A percentile compares a stretch with the other conserved stretches of the same genome.
Conservation (phyloP, 2,888 invertebrate genomes). For the Odontocerum albicorne region DNA sequence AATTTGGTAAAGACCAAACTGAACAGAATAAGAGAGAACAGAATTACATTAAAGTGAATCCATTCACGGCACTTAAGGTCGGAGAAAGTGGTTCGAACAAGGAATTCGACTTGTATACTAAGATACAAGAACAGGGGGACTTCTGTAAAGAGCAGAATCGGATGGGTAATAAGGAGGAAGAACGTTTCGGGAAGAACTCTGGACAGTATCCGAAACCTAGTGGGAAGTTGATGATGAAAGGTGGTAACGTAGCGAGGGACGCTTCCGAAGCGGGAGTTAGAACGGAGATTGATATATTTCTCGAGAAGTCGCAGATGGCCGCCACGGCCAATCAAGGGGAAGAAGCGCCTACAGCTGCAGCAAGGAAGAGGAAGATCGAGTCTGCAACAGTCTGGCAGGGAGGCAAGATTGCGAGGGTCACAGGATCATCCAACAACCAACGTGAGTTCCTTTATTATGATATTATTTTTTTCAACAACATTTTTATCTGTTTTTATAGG, state of each 20-base stretch:
- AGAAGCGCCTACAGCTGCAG: constrained; percentile 1
- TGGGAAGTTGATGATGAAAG: constrained; percentile 6
- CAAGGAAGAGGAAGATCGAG: constrained; percentile 31
- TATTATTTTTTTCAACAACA: not conserved
- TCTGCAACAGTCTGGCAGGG: constrained; percentile 19
- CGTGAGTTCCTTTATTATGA: constrained; percentile 22
- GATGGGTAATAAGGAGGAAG: constrained; percentile 16
- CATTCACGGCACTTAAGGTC: no score
- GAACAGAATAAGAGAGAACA: no score
- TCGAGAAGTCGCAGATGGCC: constrained; percentile 28
- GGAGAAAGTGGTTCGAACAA: no score
- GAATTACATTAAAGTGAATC: no score
- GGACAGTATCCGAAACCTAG: constrained; percentile 6
- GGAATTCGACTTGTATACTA: constrained; percentile 6
- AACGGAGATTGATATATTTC: constrained; percentile 30
- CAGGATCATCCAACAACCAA: constrained; percentile 12
- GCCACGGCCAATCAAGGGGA: constrained; percentile 15
- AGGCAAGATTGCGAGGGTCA: constrained; percentile 17
- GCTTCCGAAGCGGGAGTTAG: constrained; percentile 9
- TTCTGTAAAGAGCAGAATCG: constrained; percentile 4
- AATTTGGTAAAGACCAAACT: no score
- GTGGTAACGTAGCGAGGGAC: constrained; percentile 5
- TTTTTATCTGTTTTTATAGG: not conserved
- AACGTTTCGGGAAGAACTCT: constrained; percentile 10
- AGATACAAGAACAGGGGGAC: not conserved